phyloP scores from a whole-genome alignment of 2,797 vertebrate species.

The Aphelocoma californica region DNA sequence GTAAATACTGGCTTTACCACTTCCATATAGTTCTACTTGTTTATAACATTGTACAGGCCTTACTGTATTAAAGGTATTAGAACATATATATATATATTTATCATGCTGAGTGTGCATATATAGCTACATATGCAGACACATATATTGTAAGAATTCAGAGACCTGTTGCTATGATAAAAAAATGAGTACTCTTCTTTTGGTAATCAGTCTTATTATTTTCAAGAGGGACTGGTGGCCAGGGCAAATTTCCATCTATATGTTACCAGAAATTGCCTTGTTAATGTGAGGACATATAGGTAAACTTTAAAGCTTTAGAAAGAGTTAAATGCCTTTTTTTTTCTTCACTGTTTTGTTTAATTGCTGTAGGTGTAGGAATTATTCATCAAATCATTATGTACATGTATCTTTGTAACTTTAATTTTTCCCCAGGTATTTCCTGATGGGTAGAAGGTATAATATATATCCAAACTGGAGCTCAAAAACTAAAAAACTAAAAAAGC shows the following conservation, averaged over 20 bases:
- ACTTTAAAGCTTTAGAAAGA: not conserved
- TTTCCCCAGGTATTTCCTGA: not conserved
- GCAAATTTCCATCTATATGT: not conserved
- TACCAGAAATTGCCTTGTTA: not conserved
- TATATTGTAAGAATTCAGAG: not conserved
- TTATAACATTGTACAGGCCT: not conserved
- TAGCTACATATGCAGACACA: not conserved
- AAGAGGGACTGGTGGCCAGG: not conserved
- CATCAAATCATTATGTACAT: not conserved
- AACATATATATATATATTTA: not conserved
- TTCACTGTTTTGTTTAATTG: not conserved
- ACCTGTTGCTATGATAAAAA: not conserved
- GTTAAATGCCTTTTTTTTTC: accelerated
- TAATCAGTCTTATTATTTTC: not conserved
- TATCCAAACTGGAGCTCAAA: not conserved
- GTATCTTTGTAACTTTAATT: not conserved
- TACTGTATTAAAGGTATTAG: not conserved
- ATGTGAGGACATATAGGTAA: not conserved
- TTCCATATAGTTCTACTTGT: not conserved
- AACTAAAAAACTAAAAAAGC: not conserved
- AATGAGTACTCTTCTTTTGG: not conserved
- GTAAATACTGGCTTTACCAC: not conserved
- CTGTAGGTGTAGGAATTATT: not conserved
- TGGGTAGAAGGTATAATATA: not conserved
- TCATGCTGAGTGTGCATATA: not conserved